A percentile compares a stretch with the other conserved stretches of the same genome.
Evolutionary conservation across 1,140 invertebrate genomes (phyloP).

Genomic region (Cheumatopsyche charites): DNA sequence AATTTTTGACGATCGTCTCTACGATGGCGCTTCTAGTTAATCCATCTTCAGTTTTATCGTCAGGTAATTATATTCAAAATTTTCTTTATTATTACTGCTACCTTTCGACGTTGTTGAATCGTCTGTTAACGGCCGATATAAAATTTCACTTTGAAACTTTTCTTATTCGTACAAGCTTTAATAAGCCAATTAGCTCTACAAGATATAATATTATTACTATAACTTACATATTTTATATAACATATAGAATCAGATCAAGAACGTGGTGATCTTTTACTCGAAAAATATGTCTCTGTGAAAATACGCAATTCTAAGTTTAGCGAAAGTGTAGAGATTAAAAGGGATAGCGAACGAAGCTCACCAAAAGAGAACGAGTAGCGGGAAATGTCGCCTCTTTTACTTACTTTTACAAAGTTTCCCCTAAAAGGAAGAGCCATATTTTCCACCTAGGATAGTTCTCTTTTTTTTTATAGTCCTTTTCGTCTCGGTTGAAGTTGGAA

Average conservation of each 20-base stretch:
- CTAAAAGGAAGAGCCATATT: constrained; percentile 24
- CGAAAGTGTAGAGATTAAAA: constrained; percentile 14
- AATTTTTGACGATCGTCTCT: neutral
- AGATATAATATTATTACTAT: too few relatives aligned
- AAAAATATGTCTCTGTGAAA: neutral
- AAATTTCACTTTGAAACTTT: too few relatives aligned
- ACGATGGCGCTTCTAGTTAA: constrained; percentile 14
- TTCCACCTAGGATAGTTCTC: constrained; percentile 28
- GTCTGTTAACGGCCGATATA: too few relatives aligned
- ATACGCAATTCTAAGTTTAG: neutral
- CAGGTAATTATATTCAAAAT: constrained; percentile 10
- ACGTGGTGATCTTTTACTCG: neutral
- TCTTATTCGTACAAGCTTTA: too few relatives aligned
- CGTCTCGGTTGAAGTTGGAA: constrained; percentile 1
- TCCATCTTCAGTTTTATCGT: constrained; percentile 11
- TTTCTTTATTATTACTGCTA: too few relatives aligned
- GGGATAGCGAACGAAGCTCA: neutral
- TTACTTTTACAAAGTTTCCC: constrained; percentile 27
- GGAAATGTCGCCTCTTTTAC: constrained; percentile 14
- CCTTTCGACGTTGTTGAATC: too few relatives aligned
- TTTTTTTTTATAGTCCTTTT: constrained; percentile 10
- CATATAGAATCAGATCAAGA: too few relatives aligned
- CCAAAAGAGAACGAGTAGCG: neutral
- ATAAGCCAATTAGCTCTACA: too few relatives aligned
- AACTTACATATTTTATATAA: too few relatives aligned